Base-by-base conservation (phyloP, 1,140 invertebrate species). In the Bombyx mandarina region DNA sequence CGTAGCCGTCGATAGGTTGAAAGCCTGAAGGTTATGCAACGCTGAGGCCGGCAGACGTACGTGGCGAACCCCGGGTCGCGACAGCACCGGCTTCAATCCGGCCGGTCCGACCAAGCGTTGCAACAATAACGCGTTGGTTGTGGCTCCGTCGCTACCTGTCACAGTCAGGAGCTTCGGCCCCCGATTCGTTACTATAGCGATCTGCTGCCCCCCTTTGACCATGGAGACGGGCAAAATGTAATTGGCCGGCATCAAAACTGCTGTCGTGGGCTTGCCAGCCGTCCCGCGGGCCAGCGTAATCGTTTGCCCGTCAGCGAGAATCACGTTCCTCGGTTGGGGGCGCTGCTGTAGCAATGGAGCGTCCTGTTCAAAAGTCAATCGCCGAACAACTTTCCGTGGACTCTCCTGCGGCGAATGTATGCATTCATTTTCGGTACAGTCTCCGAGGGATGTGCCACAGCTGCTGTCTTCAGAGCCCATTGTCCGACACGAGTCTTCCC, bases 391-490 rank as follows among this genome's bases (percentile, higher is more conserved):
- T 77, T 88, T 88, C 22, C 81, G 71, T 22, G 87, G 87, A 63
- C 87, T 89, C 6, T 84, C 80, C 69, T 88, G 86, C 3, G 87
- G 87, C n/a, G 86, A 88, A 67, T 84, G 82, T 57, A 67, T 81
- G 12, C 88, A 85, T 4, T 82, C 46, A 52, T 71, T 85, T 54
- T 89, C 86, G 18, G 68, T 85, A 51, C 84, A 88, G 57, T 88
- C 87, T 2, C 87, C 84, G 66, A 91, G 91, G 4, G 91, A 90
- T 3, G 92, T 86, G 0, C 92, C 92, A 65, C 92, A 92, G 0
- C 91, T 92, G 48, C 92, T 93, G 65, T 93, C 92, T 69, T 93
- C 92, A 57, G 92, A 93, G 0, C 92, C 92, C 88, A 93, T 91
- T 0, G 92, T 93, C 6, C 91, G 76, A 6, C 90, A 89, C 0